phyloP scores from a whole-genome alignment of 1,140 invertebrate species.

The Atopsyche davidsoni region DNA sequence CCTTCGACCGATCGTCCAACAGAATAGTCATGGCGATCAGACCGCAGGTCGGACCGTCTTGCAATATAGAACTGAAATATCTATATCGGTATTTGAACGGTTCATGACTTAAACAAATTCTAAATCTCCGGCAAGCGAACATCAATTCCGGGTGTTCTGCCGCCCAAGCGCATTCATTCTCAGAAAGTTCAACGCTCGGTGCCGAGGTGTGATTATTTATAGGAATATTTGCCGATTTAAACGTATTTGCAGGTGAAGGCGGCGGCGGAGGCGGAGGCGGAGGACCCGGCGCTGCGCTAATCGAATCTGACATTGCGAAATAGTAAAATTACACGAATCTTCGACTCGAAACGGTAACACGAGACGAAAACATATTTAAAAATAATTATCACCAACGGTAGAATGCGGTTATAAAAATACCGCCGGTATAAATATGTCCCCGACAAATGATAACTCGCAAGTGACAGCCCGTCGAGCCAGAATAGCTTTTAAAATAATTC shows the following conservation, averaged over 20 bases:
- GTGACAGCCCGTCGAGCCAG: too few relatives aligned
- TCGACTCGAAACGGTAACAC: too few relatives aligned
- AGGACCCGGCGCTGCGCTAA: too few relatives aligned
- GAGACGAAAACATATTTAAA: too few relatives aligned
- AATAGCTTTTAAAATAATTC: too few relatives aligned
- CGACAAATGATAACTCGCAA: too few relatives aligned
- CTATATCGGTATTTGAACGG: conserved; percentile 40
- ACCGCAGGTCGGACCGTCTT: conserved; percentile 69
- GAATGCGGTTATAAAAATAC: too few relatives aligned
- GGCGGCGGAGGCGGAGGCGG: conserved; percentile 17
- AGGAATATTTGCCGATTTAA: background rate
- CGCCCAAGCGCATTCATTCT: conserved; percentile 41
- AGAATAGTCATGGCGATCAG: conserved; percentile 75
- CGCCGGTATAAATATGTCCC: too few relatives aligned
- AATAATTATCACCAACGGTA: too few relatives aligned
- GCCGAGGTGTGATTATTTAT: background rate
- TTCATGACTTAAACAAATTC: conserved; percentile 38
- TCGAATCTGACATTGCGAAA: too few relatives aligned
- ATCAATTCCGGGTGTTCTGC: conserved; percentile 38
- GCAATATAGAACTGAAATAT: conserved; percentile 39
- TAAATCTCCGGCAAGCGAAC: conserved; percentile 42
- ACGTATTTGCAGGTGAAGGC: background rate
- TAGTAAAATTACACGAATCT: too few relatives aligned
- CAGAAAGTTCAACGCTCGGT: background rate
- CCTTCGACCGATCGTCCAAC: conserved; percentile 53